Evolutionary conservation across 2,888 invertebrate species (phyloP), one percentile per base, ranked within the genome.

Genomic region (Drosophila meridiana): DNA sequence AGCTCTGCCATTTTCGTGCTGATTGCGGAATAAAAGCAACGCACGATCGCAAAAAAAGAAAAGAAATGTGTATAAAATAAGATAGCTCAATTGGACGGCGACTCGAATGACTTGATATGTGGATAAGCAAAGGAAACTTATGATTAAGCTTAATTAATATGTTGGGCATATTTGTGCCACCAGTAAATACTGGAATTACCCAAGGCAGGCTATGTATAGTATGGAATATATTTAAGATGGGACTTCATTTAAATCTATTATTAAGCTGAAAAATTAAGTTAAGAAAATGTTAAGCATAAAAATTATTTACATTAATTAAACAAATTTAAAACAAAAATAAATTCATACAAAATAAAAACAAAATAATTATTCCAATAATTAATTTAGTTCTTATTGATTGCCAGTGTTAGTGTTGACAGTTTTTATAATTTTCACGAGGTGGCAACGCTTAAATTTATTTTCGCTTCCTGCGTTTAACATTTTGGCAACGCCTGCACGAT

Each of bases 101-200:
- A 73, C 73, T 73, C 71, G 78, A 71, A 26, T 47, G 72, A 65
- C 55, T 62, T 68, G 75, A 67, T 63, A 65, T 60, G 64, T 68
- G 70, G 78, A 76, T 73, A 61, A 55, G 77, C 71, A 80, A 78
- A 84, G 90, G 90, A 89, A 89, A 77, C 82, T 74, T 82, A 45
- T 77, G 79, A 81, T 88, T 90, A 87, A 81, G 80, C 82, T 90
- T 89, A 89, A 89, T 89, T 89, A 89, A 87, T 84, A 80, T 77
- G 80, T 60, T 77, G 57, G 73, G 47, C 71, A 73, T 70, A 83
- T 70, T 81, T 77, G 62, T 75, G 72, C 73, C 80, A 67, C 47
- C 60, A 64, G 68, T 40, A 50, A 50, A 52, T 69, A 68, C 61
- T 66, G 57, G 50, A 60, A 59, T 26, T 47, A 57, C 52, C 9